phyloP scores from a whole-genome alignment of 2,888 invertebrate genomes.

The Hirtodrosophila cameraria region DNA sequence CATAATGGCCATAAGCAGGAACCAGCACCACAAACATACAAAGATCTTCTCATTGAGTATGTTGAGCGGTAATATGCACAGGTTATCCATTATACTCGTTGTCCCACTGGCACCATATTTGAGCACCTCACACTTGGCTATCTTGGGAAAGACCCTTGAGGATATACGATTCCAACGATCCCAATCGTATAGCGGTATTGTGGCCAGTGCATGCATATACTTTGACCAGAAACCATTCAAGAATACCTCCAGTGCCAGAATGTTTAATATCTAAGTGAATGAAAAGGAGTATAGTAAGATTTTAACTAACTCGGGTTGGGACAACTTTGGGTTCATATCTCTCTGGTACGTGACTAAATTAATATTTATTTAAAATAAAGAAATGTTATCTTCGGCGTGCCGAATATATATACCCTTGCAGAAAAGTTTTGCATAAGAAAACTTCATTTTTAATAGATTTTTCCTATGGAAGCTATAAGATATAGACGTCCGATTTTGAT shows the following conservation, averaged over 20 bases:
- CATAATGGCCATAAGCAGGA: constrained; percentile 87
- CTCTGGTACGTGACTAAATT: no score
- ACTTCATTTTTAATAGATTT: no score
- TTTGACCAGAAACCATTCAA: constrained; percentile 82
- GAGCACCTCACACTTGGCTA: constrained; percentile 94
- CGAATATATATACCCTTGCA: no score
- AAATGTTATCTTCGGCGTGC: no score
- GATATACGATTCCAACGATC: constrained; percentile 81
- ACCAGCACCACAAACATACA: constrained; percentile 90
- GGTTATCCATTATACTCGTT: constrained; percentile 90
- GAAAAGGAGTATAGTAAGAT: no score
- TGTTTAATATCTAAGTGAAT: constrained; percentile 78
- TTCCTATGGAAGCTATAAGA: no score
- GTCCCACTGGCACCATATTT: constrained; percentile 94
- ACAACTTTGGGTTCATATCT: no score
- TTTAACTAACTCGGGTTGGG: no score
- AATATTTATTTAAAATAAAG: no score
- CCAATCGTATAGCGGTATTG: constrained; percentile 81
- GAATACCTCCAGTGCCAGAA: constrained; percentile 79
- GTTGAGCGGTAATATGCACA: constrained; percentile 91
- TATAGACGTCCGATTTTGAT: no score
- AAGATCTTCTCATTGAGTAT: constrained; percentile 92
- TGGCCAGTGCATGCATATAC: constrained; percentile 76
- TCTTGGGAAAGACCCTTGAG: constrained; percentile 85
- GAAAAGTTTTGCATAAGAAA: no score